Conservation (phyloP, 23 tunicate species). For the Ciona savignyi region DNA sequence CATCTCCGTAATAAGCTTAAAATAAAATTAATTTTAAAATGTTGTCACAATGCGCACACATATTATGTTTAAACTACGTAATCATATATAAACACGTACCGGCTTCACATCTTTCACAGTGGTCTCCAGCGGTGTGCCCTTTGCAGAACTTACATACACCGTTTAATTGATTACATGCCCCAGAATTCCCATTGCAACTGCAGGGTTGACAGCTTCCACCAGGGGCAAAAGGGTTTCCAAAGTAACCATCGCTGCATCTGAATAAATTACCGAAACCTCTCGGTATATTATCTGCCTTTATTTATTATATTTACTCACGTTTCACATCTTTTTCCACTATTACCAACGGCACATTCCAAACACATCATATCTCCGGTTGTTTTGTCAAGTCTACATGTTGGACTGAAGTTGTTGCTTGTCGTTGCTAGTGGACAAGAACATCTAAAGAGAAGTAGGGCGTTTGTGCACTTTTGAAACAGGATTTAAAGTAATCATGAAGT, state of each 20-base stretch:
- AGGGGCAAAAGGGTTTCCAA: slow-evolving; percentile 57
- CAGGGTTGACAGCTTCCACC: slow-evolving; percentile 58
- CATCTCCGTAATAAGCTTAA: slow-evolving; percentile 87
- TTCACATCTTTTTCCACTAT: slow-evolving; percentile 69
- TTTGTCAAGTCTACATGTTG: slow-evolving; percentile 53
- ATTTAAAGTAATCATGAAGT: background rate
- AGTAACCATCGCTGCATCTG: slow-evolving; percentile 75
- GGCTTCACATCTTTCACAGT: slow-evolving; percentile 72
- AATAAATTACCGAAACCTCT: background rate
- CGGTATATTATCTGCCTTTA: background rate
- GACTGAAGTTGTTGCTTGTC: slow-evolving; percentile 79
- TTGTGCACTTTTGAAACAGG: background rate
- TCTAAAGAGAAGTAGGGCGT: slow-evolving; percentile 9
- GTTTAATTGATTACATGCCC: slow-evolving; percentile 35
- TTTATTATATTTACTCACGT: slow-evolving; percentile 25
- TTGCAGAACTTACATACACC: slow-evolving; percentile 53
- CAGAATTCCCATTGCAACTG: slow-evolving; percentile 73
- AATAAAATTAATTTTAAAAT: background rate
- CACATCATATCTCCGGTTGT: slow-evolving; percentile 36
- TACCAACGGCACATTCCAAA: slow-evolving; percentile 68
- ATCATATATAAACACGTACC: slow-evolving; percentile 13
- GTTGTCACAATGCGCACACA: no score
- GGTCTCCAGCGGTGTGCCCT: slow-evolving; percentile 61
- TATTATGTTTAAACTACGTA: background rate
- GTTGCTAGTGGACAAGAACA: slow-evolving; percentile 74